Base-by-base conservation (phyloP, 2,113 vertebrate species). In the Proteles cristata region DNA sequence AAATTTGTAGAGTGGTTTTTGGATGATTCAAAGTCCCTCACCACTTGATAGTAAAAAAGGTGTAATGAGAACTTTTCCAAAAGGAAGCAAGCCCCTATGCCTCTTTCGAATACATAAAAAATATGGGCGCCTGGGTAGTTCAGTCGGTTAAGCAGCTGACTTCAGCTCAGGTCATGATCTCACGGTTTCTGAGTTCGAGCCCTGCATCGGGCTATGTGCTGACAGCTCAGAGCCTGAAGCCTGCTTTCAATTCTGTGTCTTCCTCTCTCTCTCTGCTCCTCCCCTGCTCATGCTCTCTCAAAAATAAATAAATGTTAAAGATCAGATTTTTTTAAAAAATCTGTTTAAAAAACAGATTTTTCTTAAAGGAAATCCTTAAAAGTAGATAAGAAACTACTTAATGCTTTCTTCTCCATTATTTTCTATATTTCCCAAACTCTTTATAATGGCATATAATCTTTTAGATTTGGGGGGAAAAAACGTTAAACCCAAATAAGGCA, bases 1-100 rank as follows among this genome's bases (percentile, higher is more conserved):
- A 92, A 88, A 55, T 89, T 55, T 87, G 95, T 2, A 89, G 15
- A 92, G 73, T 93, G 14, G 11, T 82, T 92, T 97, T 53, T 61
- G 76, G 61, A 81, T 80, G 45, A 93, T 65, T 95, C 68, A 92
- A 82, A 95, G 68, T 90, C 53, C 61, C 50, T 96, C n/a, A 87
- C 26, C 48, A 94, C 50, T 23, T 92, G 69, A 96, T 5, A 91
- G 83, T 92, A 17, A n/a, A 80, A 96, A 96, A 90, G 50, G 26
- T 65, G 43, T 89, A 89, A 61, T 4, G 16, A 85, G 66, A 96
- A 95, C 80, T 97, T 96, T 92, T 84, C 48, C 39, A 90, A 88
- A 91, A 73, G 50, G 21, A 97, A 39, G 55, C 19, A 93, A 85
- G 25, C 7, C 6, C n/a, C 11, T 83, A 9, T 58, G 45, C 8